These are phyloP conservation scores for Tenthredo distinguenda DNA, from an alignment of 2,888 invertebrate genomes.

Conservation along the genomic window DNA sequence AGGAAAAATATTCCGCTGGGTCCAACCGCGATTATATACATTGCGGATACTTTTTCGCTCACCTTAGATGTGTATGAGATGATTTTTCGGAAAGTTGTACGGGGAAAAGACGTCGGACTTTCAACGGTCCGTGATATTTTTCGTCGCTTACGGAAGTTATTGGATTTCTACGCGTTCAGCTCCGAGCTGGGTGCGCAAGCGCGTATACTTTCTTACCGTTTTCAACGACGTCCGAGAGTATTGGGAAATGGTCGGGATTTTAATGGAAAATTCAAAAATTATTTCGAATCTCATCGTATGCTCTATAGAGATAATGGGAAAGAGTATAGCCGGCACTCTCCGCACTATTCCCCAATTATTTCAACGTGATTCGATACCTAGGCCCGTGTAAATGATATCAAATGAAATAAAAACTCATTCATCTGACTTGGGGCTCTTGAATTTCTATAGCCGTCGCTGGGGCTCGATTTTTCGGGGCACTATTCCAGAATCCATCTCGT, in stretches of 20 bases:
- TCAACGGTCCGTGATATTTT: not conserved
- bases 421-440: not conserved
- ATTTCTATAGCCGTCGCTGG: not conserved
- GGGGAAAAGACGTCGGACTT: not conserved
- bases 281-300: not conserved
- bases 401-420: not conserved
- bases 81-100: not conserved
- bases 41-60: not conserved
- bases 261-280: not conserved
- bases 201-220: not conserved
- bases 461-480: not conserved
- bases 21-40: not conserved
- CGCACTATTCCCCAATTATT: not conserved
- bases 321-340: not conserved
- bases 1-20: not conserved
- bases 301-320: not conserved
- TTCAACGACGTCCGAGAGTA: not conserved
- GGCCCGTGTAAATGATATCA: not conserved
- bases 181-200: not conserved
- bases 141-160: not conserved
- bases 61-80: slow-evolving; percentile 12
- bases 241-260: not conserved
- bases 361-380: not conserved
- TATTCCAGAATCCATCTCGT: not conserved
- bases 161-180: not conserved